Evolutionary conservation across 2,888 invertebrate species (phyloP).

Genomic region (Fissipunctia ypsillon): DNA sequence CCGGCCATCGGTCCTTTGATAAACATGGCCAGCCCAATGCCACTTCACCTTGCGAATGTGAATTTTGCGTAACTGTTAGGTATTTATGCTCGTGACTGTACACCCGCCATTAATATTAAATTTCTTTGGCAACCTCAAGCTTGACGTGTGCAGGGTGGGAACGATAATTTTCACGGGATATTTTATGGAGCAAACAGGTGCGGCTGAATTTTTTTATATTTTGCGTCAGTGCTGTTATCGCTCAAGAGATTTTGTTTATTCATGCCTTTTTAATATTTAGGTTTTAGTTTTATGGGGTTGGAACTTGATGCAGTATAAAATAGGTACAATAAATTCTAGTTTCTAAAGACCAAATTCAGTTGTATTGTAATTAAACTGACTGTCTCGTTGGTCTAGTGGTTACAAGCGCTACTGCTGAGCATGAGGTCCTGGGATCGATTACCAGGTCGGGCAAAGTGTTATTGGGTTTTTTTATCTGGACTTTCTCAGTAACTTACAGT

Average conservation of each 20-base stretch:
- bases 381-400: background rate
- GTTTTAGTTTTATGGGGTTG: slow-evolving; percentile 15
- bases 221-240: slow-evolving; percentile 18
- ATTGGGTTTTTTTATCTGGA: too few relatives aligned
- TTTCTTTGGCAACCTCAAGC: slow-evolving; percentile 26
- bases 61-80: background rate
- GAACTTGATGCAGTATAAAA: background rate
- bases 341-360: background rate
- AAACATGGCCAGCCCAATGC: background rate
- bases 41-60: background rate
- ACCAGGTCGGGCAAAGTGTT: too few relatives aligned
- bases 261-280: slow-evolving; percentile 28
- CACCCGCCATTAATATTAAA: slow-evolving; percentile 35
- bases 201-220: slow-evolving; percentile 53
- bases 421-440: too few relatives aligned
- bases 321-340: background rate
- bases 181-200: slow-evolving; percentile 55
- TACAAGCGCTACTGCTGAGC: too few relatives aligned
- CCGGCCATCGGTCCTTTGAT: background rate
- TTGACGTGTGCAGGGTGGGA: slow-evolving; percentile 23
- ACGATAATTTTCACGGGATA: slow-evolving; percentile 46
- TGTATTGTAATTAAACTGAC: background rate
- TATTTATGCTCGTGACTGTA: background rate
- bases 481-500: too few relatives aligned
- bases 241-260: slow-evolving; percentile 32